These are phyloP conservation scores for Lynx canadensis DNA, from an alignment of 2,113 vertebrate species.

Conservation along the genomic window DNA sequence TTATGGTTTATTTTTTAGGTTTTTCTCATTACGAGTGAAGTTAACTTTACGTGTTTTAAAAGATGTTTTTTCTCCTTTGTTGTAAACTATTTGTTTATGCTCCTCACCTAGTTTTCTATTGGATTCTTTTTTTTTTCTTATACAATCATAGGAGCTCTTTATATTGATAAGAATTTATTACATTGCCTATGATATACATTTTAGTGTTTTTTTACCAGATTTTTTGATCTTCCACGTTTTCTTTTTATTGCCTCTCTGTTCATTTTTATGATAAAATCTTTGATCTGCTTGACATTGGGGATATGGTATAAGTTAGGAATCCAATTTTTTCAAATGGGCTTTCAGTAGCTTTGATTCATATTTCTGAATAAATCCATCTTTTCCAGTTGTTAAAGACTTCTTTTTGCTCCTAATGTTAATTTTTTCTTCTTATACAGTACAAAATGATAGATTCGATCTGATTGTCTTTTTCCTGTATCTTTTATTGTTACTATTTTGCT, in stretches of 20 bases:
- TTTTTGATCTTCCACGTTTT: background rate
- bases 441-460: background rate
- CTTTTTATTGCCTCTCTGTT: background rate
- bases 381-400: background rate
- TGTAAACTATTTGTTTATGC: background rate
- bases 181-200: background rate
- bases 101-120: background rate
- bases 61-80: background rate
- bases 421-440: background rate
- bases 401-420: background rate
- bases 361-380: background rate
- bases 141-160: background rate
- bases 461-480: background rate
- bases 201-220: background rate
- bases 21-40: background rate
- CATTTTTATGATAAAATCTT: background rate
- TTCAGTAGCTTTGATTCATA: background rate
- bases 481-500: background rate
- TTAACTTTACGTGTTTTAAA: background rate
- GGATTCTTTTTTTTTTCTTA: background rate
- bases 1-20: background rate
- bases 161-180: background rate
- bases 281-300: background rate
- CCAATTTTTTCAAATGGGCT: background rate
- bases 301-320: background rate